Evolutionary conservation across 2,113 vertebrate genomes (phyloP).

Genomic region (Odocoileus virginianus): DNA sequence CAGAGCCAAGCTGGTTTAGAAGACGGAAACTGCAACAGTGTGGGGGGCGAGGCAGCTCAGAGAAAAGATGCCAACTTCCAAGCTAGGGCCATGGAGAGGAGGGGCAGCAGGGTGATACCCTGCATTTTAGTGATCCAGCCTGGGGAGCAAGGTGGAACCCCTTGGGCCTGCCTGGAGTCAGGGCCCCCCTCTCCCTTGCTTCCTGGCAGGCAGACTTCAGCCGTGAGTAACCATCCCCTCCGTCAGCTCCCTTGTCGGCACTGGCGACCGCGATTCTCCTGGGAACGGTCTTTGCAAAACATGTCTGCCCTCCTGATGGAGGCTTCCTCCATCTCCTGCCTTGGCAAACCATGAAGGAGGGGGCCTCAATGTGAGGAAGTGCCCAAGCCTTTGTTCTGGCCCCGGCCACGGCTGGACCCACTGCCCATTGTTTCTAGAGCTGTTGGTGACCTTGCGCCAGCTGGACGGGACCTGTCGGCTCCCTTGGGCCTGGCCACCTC

Average conservation of each 20-base stretch:
- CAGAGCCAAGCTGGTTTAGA: neutral
- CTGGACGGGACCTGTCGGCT: neutral
- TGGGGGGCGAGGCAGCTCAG: neutral
- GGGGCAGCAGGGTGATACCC: neutral
- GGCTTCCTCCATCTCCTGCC: constrained; percentile 76
- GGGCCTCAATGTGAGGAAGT: constrained; percentile 78
- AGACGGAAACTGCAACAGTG: neutral
- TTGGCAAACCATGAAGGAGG: constrained; percentile 80
- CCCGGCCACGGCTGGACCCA: constrained; percentile 15
- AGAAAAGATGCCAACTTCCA: neutral
- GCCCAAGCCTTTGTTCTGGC: constrained; percentile 79
- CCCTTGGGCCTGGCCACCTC: neutral
- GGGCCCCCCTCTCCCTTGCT: neutral
- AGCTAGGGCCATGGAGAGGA: neutral
- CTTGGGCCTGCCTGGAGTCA: neutral
- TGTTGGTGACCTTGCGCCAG: constrained; percentile 39
- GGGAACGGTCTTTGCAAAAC: constrained; percentile 74
- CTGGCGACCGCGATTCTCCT: constrained; percentile 43
- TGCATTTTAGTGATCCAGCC: neutral
- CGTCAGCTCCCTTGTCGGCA: neutral
- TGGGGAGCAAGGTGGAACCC: no score
- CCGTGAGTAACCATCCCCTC: neutral
- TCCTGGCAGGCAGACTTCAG: neutral
- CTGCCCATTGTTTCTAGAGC: constrained; percentile 57
- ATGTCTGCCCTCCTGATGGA: constrained; percentile 74